These are phyloP conservation scores for Mastigias papua DNA, from an alignment of 30 jellyfish, hydroid and myxozoan species.

Conservation along the genomic window DNA sequence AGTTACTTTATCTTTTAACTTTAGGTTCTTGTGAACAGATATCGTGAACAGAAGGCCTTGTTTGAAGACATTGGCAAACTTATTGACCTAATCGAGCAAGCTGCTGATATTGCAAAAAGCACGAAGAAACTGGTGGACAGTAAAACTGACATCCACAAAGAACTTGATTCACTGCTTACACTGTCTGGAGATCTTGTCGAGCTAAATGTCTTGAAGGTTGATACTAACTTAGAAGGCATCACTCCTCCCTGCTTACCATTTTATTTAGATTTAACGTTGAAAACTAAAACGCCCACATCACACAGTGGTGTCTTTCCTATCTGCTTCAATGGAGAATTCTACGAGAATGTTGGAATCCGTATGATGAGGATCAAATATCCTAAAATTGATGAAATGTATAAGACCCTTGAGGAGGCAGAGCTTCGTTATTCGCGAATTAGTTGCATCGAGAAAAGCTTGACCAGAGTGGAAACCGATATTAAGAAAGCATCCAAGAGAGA, in stretches of 20 bases:
- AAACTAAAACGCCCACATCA: not conserved
- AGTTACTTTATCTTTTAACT: not conserved
- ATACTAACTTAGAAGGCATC: not conserved
- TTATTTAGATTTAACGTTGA: slow-evolving; percentile 19
- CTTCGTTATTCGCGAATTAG: slow-evolving; percentile 9
- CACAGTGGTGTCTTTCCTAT: slow-evolving; percentile 11
- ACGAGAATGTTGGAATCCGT: slow-evolving; percentile 24
- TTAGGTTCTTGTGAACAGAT: slow-evolving; percentile 40
- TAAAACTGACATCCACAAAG: slow-evolving; percentile 1
- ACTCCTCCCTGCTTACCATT: slow-evolving; percentile 48
- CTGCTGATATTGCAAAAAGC: slow-evolving; percentile 4
- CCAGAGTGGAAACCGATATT: not conserved
- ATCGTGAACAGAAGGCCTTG: slow-evolving; percentile 11
- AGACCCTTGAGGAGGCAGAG: slow-evolving; percentile 54
- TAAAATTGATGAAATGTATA: slow-evolving; percentile 22
- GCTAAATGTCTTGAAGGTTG: slow-evolving; percentile 1
- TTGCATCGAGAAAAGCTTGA: slow-evolving; percentile 2
- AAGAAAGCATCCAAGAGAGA: not conserved
- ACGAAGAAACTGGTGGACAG: slow-evolving; percentile 7
- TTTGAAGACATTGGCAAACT: not conserved
- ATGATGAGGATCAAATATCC: slow-evolving; percentile 17
- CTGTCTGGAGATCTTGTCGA: not conserved
- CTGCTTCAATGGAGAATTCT: slow-evolving; percentile 62
- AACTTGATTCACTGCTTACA: slow-evolving; percentile 18
- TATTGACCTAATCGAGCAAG: slow-evolving; percentile 22